A percentile compares a stretch with the other conserved stretches of the same genome.
These are phyloP conservation scores for Athene cunicularia DNA, from an alignment of 2,113 vertebrate genomes.

Conservation along the genomic window DNA sequence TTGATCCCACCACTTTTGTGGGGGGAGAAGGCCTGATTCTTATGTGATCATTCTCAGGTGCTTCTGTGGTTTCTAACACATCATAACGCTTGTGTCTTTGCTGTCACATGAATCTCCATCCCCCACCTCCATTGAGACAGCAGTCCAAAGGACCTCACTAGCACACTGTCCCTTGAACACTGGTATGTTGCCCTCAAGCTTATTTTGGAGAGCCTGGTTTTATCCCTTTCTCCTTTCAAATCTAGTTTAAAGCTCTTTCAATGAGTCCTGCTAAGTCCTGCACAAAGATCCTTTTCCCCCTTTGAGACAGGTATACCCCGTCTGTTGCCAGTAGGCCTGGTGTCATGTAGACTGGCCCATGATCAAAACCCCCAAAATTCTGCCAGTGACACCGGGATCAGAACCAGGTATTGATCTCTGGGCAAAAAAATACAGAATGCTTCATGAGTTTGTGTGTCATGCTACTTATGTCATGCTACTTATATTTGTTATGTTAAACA, in stretches of 20 bases:
- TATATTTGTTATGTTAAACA: background rate
- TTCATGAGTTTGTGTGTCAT: background rate
- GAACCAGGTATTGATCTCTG: background rate
- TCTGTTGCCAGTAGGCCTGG: background rate
- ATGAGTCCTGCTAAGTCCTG: background rate
- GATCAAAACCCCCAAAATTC: background rate
- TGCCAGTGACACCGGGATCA: background rate
- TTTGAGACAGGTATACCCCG: too few species aligned
- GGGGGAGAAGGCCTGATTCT: background rate
- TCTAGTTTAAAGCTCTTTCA: background rate
- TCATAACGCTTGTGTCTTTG: background rate
- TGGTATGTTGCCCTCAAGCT: background rate
- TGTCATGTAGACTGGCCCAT: too few species aligned
- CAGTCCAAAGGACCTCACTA: background rate
- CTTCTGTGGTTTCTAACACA: background rate
- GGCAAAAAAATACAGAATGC: background rate
- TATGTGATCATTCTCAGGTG: background rate
- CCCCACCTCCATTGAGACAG: background rate
- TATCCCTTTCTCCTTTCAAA: background rate
- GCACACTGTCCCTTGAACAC: background rate
- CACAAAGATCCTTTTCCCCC: background rate
- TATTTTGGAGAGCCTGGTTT: background rate
- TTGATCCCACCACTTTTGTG: background rate
- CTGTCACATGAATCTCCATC: background rate
- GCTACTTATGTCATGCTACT: background rate